phyloP scores from a whole-genome alignment of 92 coral and sea anemone genomes.

The Siderastrea siderea region DNA sequence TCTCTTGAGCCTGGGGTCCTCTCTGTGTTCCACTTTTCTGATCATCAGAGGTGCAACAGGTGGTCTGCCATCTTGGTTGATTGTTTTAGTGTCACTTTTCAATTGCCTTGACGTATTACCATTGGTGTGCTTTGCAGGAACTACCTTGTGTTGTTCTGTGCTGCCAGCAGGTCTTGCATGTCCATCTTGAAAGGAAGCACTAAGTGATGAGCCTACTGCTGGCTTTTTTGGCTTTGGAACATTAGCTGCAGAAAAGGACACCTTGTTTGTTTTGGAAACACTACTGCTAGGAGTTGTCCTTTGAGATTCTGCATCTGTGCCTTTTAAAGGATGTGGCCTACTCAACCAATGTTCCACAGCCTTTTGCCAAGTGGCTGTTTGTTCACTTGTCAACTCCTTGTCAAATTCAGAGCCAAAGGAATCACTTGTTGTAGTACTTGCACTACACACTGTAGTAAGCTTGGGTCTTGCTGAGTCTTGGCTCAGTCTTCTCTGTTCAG shows the following conservation, averaged over 20 bases:
- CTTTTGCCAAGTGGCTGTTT: constrained; percentile 8
- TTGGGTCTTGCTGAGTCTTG: constrained; percentile 3
- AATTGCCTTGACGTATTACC: background rate
- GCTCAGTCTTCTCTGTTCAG: constrained; percentile 9
- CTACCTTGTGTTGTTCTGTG: background rate
- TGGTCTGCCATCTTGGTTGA: background rate
- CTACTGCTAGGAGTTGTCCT: background rate
- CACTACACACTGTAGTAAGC: background rate
- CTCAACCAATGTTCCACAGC: constrained; percentile 38
- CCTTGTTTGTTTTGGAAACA: background rate
- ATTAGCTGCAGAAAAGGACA: background rate
- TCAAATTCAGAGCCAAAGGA: background rate
- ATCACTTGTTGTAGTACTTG: background rate
- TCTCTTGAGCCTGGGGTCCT: constrained; percentile 36
- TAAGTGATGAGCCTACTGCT: background rate
- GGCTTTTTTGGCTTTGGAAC: constrained; percentile 9
- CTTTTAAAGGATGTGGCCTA: constrained; percentile 40
- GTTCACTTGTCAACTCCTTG: constrained; percentile 16
- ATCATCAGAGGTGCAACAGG: background rate
- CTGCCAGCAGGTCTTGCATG: constrained; percentile 3
- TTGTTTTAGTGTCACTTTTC: background rate
- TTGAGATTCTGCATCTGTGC: constrained; percentile 2
- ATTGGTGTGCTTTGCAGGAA: background rate
- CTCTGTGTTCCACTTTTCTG: constrained; percentile 31
- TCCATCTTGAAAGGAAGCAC: background rate